These are phyloP conservation scores for Cephalopholis sonnerati DNA, from an alignment of 2,113 vertebrate genomes.

Conservation along the genomic window DNA sequence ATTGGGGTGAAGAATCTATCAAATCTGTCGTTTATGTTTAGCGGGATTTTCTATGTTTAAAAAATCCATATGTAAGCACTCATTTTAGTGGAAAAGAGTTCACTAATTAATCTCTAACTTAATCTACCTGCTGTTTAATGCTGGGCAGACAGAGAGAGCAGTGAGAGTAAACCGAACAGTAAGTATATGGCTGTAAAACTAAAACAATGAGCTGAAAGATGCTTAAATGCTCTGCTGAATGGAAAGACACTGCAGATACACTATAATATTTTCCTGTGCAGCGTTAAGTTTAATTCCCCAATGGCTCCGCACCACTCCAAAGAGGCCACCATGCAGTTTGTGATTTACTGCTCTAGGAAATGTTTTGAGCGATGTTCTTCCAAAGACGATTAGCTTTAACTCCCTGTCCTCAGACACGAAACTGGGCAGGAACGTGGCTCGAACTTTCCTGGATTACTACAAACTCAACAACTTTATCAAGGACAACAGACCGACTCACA, in stretches of 20 bases:
- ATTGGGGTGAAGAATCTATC: too few relatives aligned
- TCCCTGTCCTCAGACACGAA: slow-evolving; percentile 90
- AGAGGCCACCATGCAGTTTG: not conserved
- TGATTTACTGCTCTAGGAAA: not conserved
- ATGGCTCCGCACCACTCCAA: not conserved
- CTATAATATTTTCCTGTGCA: not conserved
- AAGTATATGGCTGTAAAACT: not conserved
- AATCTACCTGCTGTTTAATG: too few relatives aligned
- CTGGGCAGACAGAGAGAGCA: too few relatives aligned
- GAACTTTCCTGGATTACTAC: slow-evolving; percentile 97
- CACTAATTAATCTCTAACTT: too few relatives aligned
- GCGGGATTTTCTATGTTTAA: too few relatives aligned
- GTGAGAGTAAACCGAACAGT: too few relatives aligned
- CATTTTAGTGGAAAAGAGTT: too few relatives aligned
- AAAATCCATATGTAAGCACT: too few relatives aligned
- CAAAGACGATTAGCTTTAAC: slow-evolving; percentile 84
- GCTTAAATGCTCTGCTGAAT: not conserved
- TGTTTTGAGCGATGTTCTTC: not conserved
- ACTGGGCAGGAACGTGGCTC: slow-evolving; percentile 95
- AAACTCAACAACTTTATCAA: slow-evolving; percentile 88
- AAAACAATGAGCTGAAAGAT: not conserved
- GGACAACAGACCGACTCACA: slow-evolving; percentile 83
- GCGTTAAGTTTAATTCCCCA: not conserved
- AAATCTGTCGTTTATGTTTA: too few relatives aligned
- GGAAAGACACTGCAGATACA: not conserved